Conservation (phyloP, 2,797 vertebrate species). For the Muscicapa comitata region DNA sequence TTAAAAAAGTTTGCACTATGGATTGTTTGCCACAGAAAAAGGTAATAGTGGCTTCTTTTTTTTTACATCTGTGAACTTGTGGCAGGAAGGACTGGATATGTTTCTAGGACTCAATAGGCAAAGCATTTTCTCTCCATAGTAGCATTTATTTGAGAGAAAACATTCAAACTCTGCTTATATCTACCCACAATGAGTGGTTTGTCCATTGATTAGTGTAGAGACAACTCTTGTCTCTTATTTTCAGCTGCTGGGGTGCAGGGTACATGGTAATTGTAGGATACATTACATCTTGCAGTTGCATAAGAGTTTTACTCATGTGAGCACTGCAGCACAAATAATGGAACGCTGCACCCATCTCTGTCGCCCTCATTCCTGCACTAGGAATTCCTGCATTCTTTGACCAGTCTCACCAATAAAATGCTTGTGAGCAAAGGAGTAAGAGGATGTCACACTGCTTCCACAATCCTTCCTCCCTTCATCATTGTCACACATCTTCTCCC, state of each 20-base stretch:
- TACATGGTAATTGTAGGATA: neutral
- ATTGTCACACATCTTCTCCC: neutral
- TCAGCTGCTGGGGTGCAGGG: neutral
- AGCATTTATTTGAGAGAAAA: neutral
- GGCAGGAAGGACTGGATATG: neutral
- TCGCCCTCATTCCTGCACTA: neutral
- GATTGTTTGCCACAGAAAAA: neutral
- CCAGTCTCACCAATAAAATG: neutral
- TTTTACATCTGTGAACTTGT: neutral
- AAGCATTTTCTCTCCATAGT: neutral
- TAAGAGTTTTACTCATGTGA: neutral
- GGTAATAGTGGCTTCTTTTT: neutral
- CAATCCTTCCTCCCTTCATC: neutral
- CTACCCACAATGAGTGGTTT: neutral
- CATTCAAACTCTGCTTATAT: neutral
- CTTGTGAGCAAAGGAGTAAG: neutral
- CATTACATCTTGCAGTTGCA: neutral
- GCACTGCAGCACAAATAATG: neutral
- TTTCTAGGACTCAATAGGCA: neutral
- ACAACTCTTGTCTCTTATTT: neutral
- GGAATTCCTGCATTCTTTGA: neutral
- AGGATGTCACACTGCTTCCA: neutral
- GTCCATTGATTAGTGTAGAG: neutral
- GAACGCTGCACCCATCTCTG: neutral
- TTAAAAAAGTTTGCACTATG: neutral